These are phyloP conservation scores for Lamprotornis superbus DNA, from an alignment of 2,113 vertebrate species.

Conservation along the genomic window DNA sequence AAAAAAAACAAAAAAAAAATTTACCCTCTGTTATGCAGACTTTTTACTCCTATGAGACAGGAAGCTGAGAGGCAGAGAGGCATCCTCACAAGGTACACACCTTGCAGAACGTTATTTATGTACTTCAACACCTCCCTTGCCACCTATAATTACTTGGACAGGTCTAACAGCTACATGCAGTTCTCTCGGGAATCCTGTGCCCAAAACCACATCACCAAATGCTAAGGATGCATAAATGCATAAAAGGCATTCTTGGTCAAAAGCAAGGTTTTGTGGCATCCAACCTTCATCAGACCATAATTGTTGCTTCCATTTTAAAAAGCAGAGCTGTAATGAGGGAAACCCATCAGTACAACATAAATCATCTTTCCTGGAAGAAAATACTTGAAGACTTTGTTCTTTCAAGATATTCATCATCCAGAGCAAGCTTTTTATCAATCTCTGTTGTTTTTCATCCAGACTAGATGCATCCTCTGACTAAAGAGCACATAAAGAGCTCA, in stretches of 20 bases:
- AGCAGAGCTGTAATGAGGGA: not conserved
- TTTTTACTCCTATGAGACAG: conserved; percentile 4
- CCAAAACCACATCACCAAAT: not conserved
- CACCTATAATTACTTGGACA: not conserved
- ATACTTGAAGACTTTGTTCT: not conserved
- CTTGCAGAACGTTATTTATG: not conserved
- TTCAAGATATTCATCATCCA: not conserved
- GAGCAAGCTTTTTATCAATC: not conserved
- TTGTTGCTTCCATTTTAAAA: not conserved
- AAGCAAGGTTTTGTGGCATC: not conserved
- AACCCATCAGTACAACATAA: not conserved
- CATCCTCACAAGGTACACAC: not conserved
- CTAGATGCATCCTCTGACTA: not conserved
- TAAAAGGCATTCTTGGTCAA: not conserved
- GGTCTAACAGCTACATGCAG: not conserved
- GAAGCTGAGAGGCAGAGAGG: conserved; percentile 4
- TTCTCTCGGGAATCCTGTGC: not conserved
- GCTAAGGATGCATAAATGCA: not conserved
- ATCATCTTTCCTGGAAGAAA: not conserved
- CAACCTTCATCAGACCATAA: not conserved
- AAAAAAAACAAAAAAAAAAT: not conserved
- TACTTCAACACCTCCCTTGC: not conserved
- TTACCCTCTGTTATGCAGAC: not conserved
- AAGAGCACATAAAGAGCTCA: not conserved
- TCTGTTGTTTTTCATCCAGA: not conserved